Evolutionary conservation across 2,797 vertebrate genomes (phyloP).

Genomic region (Mus caroli): DNA sequence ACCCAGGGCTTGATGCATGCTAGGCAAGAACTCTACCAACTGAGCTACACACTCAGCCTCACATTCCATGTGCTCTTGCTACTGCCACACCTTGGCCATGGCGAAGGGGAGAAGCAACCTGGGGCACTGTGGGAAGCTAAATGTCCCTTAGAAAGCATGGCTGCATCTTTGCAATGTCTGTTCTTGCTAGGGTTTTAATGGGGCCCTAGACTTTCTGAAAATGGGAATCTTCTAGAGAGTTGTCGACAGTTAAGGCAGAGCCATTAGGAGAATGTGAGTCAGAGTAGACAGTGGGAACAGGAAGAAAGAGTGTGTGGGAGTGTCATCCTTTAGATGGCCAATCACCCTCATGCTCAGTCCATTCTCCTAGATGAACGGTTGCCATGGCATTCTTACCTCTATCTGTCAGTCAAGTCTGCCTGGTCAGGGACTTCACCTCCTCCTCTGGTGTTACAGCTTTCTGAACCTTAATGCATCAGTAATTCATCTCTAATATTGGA

Average conservation of each 20-base stretch:
- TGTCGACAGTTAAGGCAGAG: background rate
- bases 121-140: background rate
- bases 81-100: background rate
- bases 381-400: background rate
- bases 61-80: background rate
- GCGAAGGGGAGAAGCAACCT: background rate
- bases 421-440: background rate
- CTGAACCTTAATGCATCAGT: slow-evolving; percentile 30
- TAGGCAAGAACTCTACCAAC: background rate
- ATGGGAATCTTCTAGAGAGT: background rate
- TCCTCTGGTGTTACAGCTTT: slow-evolving; percentile 19
- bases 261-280: background rate
- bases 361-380: background rate
- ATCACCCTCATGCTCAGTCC: rapidly evolving
- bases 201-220: background rate
- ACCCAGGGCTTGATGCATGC: background rate
- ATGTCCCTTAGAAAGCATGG: background rate
- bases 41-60: background rate
- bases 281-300: background rate
- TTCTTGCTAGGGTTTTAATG: background rate
- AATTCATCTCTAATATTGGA: slow-evolving; percentile 26
- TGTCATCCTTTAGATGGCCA: background rate
- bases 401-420: background rate
- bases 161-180: background rate
- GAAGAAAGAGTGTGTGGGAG: background rate